phyloP scores from a whole-genome alignment of 1,140 invertebrate species.

The Trichonephila inaurata region DNA sequence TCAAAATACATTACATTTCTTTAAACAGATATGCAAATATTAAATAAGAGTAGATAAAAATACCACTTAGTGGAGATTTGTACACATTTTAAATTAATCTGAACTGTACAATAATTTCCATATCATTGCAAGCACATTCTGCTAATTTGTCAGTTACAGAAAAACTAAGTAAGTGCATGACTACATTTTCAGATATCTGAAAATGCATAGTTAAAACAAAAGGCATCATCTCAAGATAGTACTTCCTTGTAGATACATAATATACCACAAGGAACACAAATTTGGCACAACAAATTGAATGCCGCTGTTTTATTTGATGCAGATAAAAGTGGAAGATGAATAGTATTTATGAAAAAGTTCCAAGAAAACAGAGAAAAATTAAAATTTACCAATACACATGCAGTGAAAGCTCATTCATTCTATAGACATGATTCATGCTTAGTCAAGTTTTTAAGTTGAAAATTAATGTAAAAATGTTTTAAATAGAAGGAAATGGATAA shows the following conservation, averaged over 20 bases:
- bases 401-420: conserved; percentile 65
- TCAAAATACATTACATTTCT: conserved; percentile 77
- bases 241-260: not conserved
- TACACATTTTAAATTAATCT: conserved; percentile 71
- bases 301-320: conserved; percentile 63
- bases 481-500: conserved; percentile 30
- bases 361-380: conserved; percentile 32
- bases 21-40: conserved; percentile 75
- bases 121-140: conserved; percentile 57
- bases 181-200: conserved; percentile 10
- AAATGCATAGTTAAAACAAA: conserved; percentile 46
- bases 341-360: conserved; percentile 39
- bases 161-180: conserved; percentile 62
- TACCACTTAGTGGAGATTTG: conserved; percentile 74
- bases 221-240: conserved; percentile 40
- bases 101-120: conserved; percentile 72
- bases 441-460: conserved; percentile 4
- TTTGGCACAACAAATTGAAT: conserved; percentile 72
- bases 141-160: conserved; percentile 40
- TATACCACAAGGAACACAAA: conserved; percentile 24
- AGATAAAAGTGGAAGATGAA: conserved; percentile 38
- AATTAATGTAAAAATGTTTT: conserved; percentile 35
- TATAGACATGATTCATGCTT: conserved; percentile 51
- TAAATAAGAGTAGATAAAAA: conserved; percentile 74
- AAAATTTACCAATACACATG: conserved; percentile 40